Conservation (phyloP, 2,888 invertebrate species). For the Agriopis leucophaearia region DNA sequence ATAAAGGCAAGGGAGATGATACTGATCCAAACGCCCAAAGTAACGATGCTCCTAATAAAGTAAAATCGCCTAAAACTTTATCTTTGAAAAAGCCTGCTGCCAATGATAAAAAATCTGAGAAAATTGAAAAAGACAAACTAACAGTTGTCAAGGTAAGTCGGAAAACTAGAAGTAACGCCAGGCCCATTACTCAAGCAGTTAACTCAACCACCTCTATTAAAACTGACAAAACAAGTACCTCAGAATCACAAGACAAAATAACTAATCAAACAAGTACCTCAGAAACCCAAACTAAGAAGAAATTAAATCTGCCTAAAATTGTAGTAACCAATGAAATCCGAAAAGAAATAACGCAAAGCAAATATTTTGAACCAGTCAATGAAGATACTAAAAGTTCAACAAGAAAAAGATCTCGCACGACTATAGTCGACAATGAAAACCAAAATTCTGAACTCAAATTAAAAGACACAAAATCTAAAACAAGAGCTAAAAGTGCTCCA, state of each 20-base stretch:
- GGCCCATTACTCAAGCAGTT: not conserved
- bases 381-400: conserved; percentile 46
- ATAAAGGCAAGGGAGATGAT: conserved; percentile 31
- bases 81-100: conserved; percentile 25
- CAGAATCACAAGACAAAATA: not conserved
- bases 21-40: conserved; percentile 19
- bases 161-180: conserved; percentile 43
- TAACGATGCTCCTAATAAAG: conserved; percentile 4
- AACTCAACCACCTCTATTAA: not conserved
- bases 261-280: conserved; percentile 24
- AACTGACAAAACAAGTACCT: conserved; percentile 25
- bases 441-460: conserved; percentile 23
- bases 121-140: conserved; percentile 13
- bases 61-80: conserved; percentile 30
- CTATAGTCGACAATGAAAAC: conserved; percentile 32
- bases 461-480: conserved; percentile 36
- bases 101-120: conserved; percentile 11
- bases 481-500: conserved; percentile 70
- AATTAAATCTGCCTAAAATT: conserved; percentile 58
- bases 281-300: conserved; percentile 29
- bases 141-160: conserved; percentile 23
- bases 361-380: conserved; percentile 57
- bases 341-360: conserved; percentile 58
- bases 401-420: conserved; percentile 55
- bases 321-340: conserved; percentile 58